Percentiles rank a stretch among this genome's conserved stretches.
These are phyloP conservation scores for Nomada ferruginata DNA, from an alignment of 2,888 invertebrate species.

Conservation along the genomic window DNA sequence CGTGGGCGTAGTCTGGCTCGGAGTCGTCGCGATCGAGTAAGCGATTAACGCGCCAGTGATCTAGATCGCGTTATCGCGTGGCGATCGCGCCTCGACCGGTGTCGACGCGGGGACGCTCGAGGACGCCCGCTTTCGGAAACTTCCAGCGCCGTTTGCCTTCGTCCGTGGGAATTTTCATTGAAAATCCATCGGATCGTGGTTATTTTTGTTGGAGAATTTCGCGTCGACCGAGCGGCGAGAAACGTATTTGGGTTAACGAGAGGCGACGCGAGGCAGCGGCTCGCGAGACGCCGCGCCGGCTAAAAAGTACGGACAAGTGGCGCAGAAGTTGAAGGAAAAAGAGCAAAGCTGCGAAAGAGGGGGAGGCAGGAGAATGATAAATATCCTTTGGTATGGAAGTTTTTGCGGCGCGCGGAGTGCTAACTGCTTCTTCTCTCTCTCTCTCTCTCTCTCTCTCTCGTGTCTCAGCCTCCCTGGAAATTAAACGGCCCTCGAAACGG, in stretches of 20 bases:
- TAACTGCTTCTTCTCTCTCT: slow-evolving; percentile 58
- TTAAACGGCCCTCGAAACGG: neutral
- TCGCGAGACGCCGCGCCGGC: slow-evolving; percentile 32
- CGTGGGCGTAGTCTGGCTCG: slow-evolving; percentile 58
- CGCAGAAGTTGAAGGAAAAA: slow-evolving; percentile 49
- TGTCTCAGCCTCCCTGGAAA: too few relatives aligned
- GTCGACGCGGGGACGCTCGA: neutral
- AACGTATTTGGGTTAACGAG: too few relatives aligned
- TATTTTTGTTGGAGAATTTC: neutral
- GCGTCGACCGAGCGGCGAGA: too few relatives aligned
- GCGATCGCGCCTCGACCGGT: slow-evolving; percentile 28
- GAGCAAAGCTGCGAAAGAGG: slow-evolving; percentile 18
- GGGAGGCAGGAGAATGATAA: slow-evolving; percentile 68
- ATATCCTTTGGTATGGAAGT: slow-evolving; percentile 69
- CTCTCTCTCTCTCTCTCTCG: neutral
- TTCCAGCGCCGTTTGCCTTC: neutral
- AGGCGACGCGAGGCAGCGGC: slow-evolving; percentile 38
- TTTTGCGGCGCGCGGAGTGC: slow-evolving; percentile 72
- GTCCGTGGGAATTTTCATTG: slow-evolving; percentile 1
- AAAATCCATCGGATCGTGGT: too few relatives aligned
- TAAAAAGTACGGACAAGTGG: slow-evolving; percentile 69
- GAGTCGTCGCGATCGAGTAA: slow-evolving; percentile 65
- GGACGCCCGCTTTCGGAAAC: slow-evolving; percentile 1
- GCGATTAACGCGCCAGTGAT: slow-evolving; percentile 62
- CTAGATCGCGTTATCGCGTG: slow-evolving; percentile 53